Conservation (phyloP, 1,140 invertebrate species). For the Eumeta japonica region DNA sequence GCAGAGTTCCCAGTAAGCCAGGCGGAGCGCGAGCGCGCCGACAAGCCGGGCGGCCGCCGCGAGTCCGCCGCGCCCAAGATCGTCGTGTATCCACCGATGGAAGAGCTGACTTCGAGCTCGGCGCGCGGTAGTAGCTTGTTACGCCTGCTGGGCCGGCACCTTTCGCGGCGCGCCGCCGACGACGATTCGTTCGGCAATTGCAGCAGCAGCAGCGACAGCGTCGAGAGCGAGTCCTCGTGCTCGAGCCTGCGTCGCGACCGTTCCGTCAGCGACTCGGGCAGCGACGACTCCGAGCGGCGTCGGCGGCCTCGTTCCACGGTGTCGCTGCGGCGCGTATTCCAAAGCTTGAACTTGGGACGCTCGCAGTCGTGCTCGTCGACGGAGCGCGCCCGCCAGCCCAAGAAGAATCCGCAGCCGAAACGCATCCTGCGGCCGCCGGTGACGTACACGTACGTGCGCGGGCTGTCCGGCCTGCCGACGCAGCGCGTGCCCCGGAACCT, state of each 20-base stretch:
- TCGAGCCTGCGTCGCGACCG: too few species aligned
- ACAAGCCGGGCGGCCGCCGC: conserved; percentile 26
- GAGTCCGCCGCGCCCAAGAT: conserved; percentile 45
- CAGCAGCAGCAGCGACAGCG: conserved; percentile 59
- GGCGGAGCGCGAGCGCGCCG: conserved; percentile 18
- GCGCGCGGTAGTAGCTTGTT: conserved; percentile 60
- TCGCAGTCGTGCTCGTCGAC: conserved; percentile 63
- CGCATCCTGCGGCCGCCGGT: conserved; percentile 72
- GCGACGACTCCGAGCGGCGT: conserved; percentile 55
- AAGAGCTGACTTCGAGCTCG: conserved; percentile 39
- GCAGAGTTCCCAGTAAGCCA: conserved; percentile 29
- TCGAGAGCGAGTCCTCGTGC: conserved; percentile 43
- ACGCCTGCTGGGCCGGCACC: conserved; percentile 60
- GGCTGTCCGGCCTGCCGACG: conserved; percentile 75
- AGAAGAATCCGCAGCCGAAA: conserved; percentile 66
- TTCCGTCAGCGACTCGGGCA: conserved; percentile 63
- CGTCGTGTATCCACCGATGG: conserved; percentile 49
- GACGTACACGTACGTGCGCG: conserved; percentile 75
- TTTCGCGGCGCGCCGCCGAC: conserved; percentile 56
- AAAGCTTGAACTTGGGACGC: conserved; percentile 63
- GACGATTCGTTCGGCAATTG: conserved; percentile 60
- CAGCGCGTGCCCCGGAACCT: conserved; percentile 68
- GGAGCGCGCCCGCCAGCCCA: conserved; percentile 48
- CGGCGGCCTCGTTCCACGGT: conserved; percentile 64
- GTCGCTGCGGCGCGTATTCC: conserved; percentile 69